Base-by-base conservation (phyloP, 2,113 vertebrate species). In the Poeciliopsis prolifica region DNA sequence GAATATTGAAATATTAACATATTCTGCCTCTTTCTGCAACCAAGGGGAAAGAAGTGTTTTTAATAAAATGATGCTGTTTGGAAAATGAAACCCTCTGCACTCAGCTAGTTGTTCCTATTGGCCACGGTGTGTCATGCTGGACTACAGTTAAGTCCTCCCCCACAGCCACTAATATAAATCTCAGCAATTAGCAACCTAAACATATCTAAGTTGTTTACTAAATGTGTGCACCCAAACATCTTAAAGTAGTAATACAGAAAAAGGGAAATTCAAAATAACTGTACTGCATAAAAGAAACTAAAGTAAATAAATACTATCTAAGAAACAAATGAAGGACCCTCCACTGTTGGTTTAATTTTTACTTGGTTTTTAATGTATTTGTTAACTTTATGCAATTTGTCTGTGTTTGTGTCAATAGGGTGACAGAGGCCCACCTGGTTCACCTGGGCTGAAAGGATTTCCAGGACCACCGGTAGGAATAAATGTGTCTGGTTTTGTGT, bases 391-490 rank as follows among this genome's bases (percentile, higher is more conserved):
- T 70, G 51, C 2, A 3, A 24, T 3, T 71, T 4, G 76, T n/a
- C 48, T 68, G 15, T 6, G 26, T 88, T 80, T 91, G 75, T 66
- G 80, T 78, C 68, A 30, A 78, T 6, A 86, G 98, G 98, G 98
- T 15, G 96, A 97, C 71, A 87, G 83, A 89, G 98, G 97, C 4
- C 90, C 91, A 68, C 61, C 88, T 37, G 98, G 98, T 87, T 90
- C 91, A 67, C 88, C 89, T 33, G 98, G 98, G 1, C 88, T 83
- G 0, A 87, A 90, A 51, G 97, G 98, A 65, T 89, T 94, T 80
- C 89, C 86, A 90, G 97, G 97, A 82, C 76, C 88, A 86, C 94
- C 86, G 95, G 98, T 99, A 95, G 94, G 92, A 77, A 48, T 64
- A 30, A 58, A 58, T n/a, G 8, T 58, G 24, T 58, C 51, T 13